A percentile compares a stretch with the other conserved stretches of the same genome.
Evolutionary conservation across 2,888 invertebrate genomes (phyloP).

Genomic region (Spisula subtruncata): DNA sequence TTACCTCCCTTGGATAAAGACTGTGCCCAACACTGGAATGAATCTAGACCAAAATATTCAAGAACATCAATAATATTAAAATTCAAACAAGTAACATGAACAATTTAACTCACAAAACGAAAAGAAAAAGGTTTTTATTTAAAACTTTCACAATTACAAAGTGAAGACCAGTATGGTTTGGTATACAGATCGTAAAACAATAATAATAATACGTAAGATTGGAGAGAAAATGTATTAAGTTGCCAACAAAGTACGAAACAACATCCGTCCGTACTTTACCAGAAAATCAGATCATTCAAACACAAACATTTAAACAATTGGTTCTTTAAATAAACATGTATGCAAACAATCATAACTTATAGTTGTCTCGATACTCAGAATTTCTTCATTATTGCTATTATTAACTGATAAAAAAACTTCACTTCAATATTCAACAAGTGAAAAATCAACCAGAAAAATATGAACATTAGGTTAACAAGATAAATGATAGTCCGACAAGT

Average conservation of each 20-base stretch:
- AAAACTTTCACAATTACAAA: conserved; percentile 54
- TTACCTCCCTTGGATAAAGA: conserved; percentile 27
- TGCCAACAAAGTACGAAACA: background rate
- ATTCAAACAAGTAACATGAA: conserved; percentile 69
- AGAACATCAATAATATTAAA: conserved; percentile 45
- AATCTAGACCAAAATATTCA: conserved; percentile 43
- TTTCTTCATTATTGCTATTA: conserved; percentile 13
- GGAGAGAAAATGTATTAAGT: conserved; percentile 8
- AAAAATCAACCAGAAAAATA: conserved; percentile 1
- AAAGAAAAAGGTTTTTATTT: conserved; percentile 36
- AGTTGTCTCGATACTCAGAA: conserved; percentile 37
- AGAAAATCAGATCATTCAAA: background rate
- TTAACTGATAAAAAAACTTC: conserved; percentile 5
- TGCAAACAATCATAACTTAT: conserved; percentile 67
- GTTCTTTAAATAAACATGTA: conserved; percentile 29
- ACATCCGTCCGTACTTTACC: background rate
- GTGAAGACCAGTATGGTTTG: conserved; percentile 25
- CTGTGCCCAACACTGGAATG: conserved; percentile 52
- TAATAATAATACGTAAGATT: conserved; percentile 24
- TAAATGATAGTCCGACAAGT: conserved; percentile 14
- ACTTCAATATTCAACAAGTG: conserved; percentile 7
- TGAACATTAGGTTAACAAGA: conserved; percentile 12
- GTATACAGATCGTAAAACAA: background rate
- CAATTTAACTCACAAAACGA: conserved; percentile 82
- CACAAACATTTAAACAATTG: conserved; percentile 25